A percentile compares a stretch with the other conserved stretches of the same genome.
Evolutionary conservation across 37 sponge, comb jelly and placozoan genomes (phyloP).

Genomic region (Diacarnus erythraeanus): DNA sequence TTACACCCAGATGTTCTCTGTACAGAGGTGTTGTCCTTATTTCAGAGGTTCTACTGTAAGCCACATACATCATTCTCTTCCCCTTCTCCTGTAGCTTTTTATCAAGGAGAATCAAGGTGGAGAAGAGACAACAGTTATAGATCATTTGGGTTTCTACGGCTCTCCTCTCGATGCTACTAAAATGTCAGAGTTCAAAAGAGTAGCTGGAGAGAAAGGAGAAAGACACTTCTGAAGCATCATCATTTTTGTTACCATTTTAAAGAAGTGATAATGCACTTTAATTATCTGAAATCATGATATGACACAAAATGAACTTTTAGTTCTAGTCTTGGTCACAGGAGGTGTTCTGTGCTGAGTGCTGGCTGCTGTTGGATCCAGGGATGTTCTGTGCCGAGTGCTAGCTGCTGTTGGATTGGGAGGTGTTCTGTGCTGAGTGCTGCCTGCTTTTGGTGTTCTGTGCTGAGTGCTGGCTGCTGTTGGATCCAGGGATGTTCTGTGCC

Average conservation of each 20-base stretch:
- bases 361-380: background rate
- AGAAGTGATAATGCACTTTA: background rate
- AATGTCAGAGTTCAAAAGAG: conserved; percentile 95
- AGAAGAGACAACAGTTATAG: conserved; percentile 77
- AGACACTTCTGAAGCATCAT: conserved; percentile 38
- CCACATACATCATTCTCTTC: conserved; percentile 9
- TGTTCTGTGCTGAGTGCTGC: background rate
- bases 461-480: no score
- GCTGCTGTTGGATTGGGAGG: no score
- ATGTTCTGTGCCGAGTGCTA: background rate
- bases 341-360: background rate
- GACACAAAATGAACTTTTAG: conserved; percentile 4
- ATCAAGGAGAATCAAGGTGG: conserved; percentile 85
- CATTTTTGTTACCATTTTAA: background rate
- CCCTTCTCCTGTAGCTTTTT: conserved; percentile 52
- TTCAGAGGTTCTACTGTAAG: no score
- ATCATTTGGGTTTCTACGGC: conserved; percentile 75
- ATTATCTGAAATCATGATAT: background rate
- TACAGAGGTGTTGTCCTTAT: no score
- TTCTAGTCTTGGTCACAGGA: background rate
- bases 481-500: background rate
- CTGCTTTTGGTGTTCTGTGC: background rate
- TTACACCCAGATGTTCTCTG: no score
- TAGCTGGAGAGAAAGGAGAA: conserved; percentile 78
- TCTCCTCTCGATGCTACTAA: conserved; percentile 75